phyloP scores from a whole-genome alignment of 92 coral and sea anemone species.

The Epizoanthus ramosus region DNA sequence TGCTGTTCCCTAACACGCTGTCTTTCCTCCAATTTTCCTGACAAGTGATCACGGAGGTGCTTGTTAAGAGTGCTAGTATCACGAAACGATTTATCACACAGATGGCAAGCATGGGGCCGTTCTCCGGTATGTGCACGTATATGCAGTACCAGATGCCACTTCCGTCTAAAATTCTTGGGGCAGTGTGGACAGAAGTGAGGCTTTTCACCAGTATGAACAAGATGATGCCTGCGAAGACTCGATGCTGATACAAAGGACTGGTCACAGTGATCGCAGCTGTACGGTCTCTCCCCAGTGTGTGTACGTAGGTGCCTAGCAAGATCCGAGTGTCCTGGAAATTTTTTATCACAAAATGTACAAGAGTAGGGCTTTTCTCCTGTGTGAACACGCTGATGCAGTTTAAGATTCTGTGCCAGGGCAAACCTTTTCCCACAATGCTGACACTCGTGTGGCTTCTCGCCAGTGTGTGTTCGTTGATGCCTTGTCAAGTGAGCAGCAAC shows the following conservation, averaged over 20 bases:
- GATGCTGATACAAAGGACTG: slow-evolving; percentile 38
- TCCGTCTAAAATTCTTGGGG: slow-evolving; percentile 37
- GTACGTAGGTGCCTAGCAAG: slow-evolving; percentile 36
- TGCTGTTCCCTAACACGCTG: slow-evolving; percentile 29
- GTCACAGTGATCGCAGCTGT: slow-evolving; percentile 38
- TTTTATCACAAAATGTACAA: slow-evolving; percentile 34
- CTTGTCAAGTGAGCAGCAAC: slow-evolving; percentile 39
- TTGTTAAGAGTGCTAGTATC: slow-evolving; percentile 34
- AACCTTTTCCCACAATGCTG: slow-evolving; percentile 34
- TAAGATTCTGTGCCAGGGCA: slow-evolving; percentile 38
- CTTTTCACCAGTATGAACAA: slow-evolving; percentile 44
- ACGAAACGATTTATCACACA: slow-evolving; percentile 43
- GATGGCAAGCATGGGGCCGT: slow-evolving; percentile 31
- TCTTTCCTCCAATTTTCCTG: slow-evolving; percentile 34
- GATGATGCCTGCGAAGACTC: slow-evolving; percentile 43
- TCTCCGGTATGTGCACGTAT: slow-evolving; percentile 41
- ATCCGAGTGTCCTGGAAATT: slow-evolving; percentile 35
- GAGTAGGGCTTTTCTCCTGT: slow-evolving; percentile 40
- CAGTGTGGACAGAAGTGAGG: slow-evolving; percentile 38
- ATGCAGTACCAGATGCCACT: slow-evolving; percentile 39
- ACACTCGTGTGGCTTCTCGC: slow-evolving; percentile 34
- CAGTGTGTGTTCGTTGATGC: slow-evolving; percentile 34
- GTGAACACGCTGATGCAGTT: slow-evolving; percentile 38
- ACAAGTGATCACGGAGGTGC: slow-evolving; percentile 37
- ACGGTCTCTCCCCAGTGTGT: slow-evolving; percentile 43